These are phyloP conservation scores for Drosophila micromelanica DNA, from an alignment of 1,140 invertebrate species.

Conservation along the genomic window DNA sequence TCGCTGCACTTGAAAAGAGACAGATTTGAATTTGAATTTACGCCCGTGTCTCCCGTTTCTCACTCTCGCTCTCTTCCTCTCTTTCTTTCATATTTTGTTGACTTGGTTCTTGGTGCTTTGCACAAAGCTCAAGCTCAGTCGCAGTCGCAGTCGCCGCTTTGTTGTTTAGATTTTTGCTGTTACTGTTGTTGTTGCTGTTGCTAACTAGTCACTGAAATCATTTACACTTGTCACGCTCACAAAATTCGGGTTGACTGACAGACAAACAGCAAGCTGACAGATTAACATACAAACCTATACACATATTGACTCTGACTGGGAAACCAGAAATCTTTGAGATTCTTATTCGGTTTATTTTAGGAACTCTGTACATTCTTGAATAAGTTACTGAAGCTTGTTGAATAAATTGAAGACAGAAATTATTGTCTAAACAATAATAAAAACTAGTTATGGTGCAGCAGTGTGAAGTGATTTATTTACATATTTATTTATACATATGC, in stretches of 20 bases:
- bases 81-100: slow-evolving; percentile 24
- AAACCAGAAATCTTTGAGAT: slow-evolving; percentile 38
- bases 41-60: slow-evolving; percentile 16
- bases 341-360: slow-evolving; percentile 35
- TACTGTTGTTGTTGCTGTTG: slow-evolving; percentile 21
- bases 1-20: slow-evolving; percentile 70
- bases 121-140: slow-evolving; percentile 43
- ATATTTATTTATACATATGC: slow-evolving; percentile 6
- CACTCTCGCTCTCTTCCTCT: slow-evolving; percentile 1
- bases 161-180: slow-evolving; percentile 34
- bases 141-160: slow-evolving; percentile 35
- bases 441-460: slow-evolving; percentile 26
- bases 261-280: neutral
- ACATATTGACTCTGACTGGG: slow-evolving; percentile 27
- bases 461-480: neutral
- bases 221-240: slow-evolving; percentile 48
- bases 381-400: too few relatives aligned
- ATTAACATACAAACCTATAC: slow-evolving; percentile 6
- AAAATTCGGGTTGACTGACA: slow-evolving; percentile 15
- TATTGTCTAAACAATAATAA: slow-evolving; percentile 4
- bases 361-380: slow-evolving; percentile 1
- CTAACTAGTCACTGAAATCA: slow-evolving; percentile 41
- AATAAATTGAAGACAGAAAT: slow-evolving; percentile 5
- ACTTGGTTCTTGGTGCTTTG: slow-evolving; percentile 32
- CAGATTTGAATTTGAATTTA: slow-evolving; percentile 57